These are phyloP conservation scores for Cremastinae sp. DNA, from an alignment of 2,888 invertebrate species.

Conservation along the genomic window DNA sequence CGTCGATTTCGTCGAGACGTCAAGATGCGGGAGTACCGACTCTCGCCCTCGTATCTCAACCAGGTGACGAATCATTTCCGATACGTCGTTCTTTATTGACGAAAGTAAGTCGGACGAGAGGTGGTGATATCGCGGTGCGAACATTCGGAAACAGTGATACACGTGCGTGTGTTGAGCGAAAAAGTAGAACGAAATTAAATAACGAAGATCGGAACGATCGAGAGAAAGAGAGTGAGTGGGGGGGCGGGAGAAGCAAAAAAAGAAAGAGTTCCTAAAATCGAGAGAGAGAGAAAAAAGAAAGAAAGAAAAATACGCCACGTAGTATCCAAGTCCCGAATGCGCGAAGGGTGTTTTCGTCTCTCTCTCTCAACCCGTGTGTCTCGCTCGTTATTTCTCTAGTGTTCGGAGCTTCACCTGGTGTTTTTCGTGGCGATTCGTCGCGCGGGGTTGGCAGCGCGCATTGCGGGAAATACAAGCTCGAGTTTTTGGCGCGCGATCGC, in stretches of 20 bases:
- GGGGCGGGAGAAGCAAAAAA: not conserved
- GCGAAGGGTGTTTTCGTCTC: conserved; percentile 33
- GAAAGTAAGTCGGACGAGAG: conserved; percentile 2
- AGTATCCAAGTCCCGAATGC: conserved; percentile 22
- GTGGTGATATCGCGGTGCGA: not conserved
- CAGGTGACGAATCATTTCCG: conserved; percentile 50
- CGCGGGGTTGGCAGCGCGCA: conserved; percentile 69
- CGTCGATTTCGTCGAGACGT: conserved; percentile 35
- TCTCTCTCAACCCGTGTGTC: conserved; percentile 25
- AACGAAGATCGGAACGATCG: too few relatives aligned
- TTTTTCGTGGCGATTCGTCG: conserved; percentile 4
- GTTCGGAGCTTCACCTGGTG: conserved; percentile 51
- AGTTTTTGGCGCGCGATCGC: conserved; percentile 78
- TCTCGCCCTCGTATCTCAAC: conserved; percentile 30
- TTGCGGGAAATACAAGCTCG: conserved; percentile 72
- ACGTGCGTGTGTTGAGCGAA: not conserved
- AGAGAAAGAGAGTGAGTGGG: conserved; percentile 1
- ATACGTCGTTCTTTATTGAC: conserved; percentile 2
- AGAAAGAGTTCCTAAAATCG: not conserved
- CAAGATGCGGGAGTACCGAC: conserved; percentile 44
- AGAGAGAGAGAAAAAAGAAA: conserved; percentile 1
- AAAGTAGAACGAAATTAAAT: not conserved
- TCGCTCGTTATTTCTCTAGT: conserved; percentile 8
- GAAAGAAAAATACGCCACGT: conserved; percentile 40
- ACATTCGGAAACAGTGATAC: not conserved